Conservation (phyloP, 1,140 invertebrate genomes). For the Psilanteris sp. region DNA sequence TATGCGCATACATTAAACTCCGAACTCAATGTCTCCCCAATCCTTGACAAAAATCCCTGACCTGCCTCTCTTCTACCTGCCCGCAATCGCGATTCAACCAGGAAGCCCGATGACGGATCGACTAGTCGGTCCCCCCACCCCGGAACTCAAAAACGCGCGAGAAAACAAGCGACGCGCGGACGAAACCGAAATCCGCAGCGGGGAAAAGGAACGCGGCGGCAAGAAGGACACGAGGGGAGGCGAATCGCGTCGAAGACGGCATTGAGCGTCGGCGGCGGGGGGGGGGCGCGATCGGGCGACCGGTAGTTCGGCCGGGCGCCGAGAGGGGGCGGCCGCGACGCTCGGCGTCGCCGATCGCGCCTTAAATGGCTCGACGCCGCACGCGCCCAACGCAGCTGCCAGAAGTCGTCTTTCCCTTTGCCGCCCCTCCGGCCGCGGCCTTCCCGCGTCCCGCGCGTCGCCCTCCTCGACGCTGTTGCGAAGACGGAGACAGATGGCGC, state of each 20-base stretch:
- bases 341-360: constrained; percentile 79
- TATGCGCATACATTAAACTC: no score
- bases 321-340: constrained; percentile 72
- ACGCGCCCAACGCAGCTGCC: constrained; percentile 78
- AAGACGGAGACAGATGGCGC: constrained; percentile 1
- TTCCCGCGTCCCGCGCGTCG: background rate
- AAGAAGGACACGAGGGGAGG: background rate
- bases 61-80: background rate
- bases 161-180: constrained; percentile 2
- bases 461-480: background rate
- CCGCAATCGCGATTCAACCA: background rate
- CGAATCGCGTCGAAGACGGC: constrained; percentile 10
- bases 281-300: constrained; percentile 4
- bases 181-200: constrained; percentile 7
- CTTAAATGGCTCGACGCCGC: constrained; percentile 80
- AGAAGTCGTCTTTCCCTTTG: constrained; percentile 56
- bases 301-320: constrained; percentile 24
- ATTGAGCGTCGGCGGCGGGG: constrained; percentile 18
- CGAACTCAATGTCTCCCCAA: no score
- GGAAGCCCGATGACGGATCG: background rate
- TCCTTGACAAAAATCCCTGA: background rate
- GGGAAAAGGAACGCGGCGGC: constrained; percentile 10
- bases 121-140: no score
- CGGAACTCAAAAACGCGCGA: no score
- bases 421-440: background rate